phyloP scores from a whole-genome alignment of 2,113 vertebrate genomes.

The Ifrita kowaldi region DNA sequence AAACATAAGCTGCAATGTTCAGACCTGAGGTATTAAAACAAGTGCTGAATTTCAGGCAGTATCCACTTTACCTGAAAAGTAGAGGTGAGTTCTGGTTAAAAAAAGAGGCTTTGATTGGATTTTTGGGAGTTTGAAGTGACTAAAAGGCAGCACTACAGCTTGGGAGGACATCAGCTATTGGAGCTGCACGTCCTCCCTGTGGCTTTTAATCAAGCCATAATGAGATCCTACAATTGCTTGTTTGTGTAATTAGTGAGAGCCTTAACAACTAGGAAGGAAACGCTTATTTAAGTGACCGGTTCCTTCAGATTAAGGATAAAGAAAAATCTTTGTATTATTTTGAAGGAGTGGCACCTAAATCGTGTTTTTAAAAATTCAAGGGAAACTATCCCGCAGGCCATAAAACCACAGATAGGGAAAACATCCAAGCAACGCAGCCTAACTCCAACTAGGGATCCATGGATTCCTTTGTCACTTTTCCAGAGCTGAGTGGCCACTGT shows the following conservation, averaged over 20 bases:
- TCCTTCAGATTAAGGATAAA: background rate
- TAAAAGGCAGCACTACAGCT: background rate
- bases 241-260: background rate
- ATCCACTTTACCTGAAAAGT: conserved; percentile 59
- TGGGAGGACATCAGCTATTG: background rate
- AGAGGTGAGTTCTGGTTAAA: conserved; percentile 57
- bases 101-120: background rate
- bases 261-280: conserved; percentile 15
- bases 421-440: background rate
- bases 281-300: background rate
- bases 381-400: background rate
- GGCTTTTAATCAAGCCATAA: background rate
- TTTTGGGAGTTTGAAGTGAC: background rate
- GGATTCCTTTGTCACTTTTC: background rate
- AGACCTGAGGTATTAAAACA: conserved; percentile 55
- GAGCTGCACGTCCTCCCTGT: background rate
- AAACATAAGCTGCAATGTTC: conserved; percentile 32
- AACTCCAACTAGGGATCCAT: background rate
- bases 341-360: background rate
- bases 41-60: conserved; percentile 51
- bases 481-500: background rate
- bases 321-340: background rate
- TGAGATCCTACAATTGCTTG: background rate
- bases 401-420: background rate
- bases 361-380: background rate